These are phyloP conservation scores for Galeopterus variegatus DNA, from an alignment of 2,113 vertebrate genomes.

Conservation along the genomic window DNA sequence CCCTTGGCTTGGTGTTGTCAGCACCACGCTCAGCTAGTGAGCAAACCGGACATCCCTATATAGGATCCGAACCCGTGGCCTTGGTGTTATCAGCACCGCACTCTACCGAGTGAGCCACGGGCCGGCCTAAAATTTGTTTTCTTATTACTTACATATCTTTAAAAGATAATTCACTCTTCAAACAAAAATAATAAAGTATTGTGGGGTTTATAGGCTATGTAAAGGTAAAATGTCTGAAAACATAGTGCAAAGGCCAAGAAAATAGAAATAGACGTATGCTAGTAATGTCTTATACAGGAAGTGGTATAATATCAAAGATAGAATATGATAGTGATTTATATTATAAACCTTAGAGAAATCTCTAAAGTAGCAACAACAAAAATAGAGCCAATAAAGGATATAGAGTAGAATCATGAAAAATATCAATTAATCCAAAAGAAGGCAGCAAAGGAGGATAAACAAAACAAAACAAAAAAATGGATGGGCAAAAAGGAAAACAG, in stretches of 20 bases:
- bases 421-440: not conserved
- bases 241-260: not conserved
- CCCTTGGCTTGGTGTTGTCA: too few species aligned
- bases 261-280: conserved; percentile 15
- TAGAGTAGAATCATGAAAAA: not conserved
- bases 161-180: not conserved
- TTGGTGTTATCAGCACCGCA: too few species aligned
- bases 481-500: not conserved
- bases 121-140: not conserved
- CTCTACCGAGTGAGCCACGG: too few species aligned
- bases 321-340: not conserved
- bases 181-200: conserved; percentile 34
- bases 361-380: not conserved
- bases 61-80: too few species aligned
- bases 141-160: not conserved
- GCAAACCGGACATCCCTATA: too few species aligned
- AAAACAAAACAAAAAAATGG: not conserved
- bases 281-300: not conserved
- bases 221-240: not conserved
- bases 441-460: not conserved
- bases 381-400: not conserved
- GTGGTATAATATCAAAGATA: not conserved
- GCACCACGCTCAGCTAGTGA: too few species aligned
- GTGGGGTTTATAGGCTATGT: not conserved
- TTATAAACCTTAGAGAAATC: not conserved